A percentile compares a stretch with the other conserved stretches of the same genome.
Evolutionary conservation across 2,113 vertebrate species (phyloP).

Genomic region (Salvelinus namaycush): DNA sequence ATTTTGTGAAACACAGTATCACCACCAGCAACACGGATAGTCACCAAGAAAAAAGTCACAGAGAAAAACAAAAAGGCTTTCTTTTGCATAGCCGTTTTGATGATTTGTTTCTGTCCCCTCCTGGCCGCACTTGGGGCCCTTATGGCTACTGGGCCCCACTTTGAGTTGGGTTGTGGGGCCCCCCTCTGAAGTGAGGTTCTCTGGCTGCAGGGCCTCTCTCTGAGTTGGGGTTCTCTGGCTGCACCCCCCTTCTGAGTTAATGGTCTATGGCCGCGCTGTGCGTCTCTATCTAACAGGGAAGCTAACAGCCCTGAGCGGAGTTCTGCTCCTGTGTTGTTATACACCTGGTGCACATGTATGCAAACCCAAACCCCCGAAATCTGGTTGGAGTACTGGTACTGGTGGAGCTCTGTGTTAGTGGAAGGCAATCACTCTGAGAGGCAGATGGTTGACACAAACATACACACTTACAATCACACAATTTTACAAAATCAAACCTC

Average conservation of each 20-base stretch:
- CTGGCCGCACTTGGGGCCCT: not conserved
- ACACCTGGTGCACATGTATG: too few relatives aligned
- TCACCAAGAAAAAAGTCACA: slow-evolving; percentile 16
- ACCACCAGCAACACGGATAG: slow-evolving; percentile 41
- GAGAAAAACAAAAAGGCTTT: slow-evolving; percentile 17
- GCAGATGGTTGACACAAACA: slow-evolving; percentile 26
- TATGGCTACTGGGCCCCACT: not conserved
- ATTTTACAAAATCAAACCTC: slow-evolving; percentile 20
- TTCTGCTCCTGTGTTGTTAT: not conserved
- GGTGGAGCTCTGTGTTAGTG: slow-evolving; percentile 6
- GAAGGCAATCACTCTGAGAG: not conserved
- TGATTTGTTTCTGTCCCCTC: slow-evolving; percentile 4
- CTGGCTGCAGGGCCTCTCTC: too few relatives aligned
- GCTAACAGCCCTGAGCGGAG: not conserved
- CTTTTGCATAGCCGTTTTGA: not conserved
- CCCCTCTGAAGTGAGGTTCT: too few relatives aligned
- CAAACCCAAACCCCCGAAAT: not conserved
- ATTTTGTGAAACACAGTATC: not conserved
- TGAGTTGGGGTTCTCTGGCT: too few relatives aligned
- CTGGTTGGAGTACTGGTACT: not conserved
- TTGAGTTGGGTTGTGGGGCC: too few relatives aligned
- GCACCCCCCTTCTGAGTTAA: too few relatives aligned
- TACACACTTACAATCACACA: slow-evolving; percentile 37
- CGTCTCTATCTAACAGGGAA: too few relatives aligned
- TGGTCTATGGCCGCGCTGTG: too few relatives aligned